These are phyloP conservation scores for Phylloscopus whistleri DNA, from an alignment of 2,113 vertebrate species.

Conservation along the genomic window DNA sequence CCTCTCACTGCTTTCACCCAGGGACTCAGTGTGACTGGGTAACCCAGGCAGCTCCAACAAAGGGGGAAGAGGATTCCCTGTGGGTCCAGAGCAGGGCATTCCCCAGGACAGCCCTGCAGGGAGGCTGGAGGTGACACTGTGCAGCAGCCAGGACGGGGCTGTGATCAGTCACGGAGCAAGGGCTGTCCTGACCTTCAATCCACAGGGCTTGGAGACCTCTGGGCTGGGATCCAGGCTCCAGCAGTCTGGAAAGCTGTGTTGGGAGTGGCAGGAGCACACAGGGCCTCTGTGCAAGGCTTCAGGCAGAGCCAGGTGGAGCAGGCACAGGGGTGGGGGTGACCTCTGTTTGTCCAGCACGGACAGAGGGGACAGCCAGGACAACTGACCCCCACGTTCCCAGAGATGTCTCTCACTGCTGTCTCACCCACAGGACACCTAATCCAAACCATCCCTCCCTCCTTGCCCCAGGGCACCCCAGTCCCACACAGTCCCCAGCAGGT, in stretches of 20 bases:
- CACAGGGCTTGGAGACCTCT: background rate
- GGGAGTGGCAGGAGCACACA: background rate
- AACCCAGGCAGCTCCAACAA: background rate
- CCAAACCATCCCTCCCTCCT: background rate
- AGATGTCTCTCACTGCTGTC: too few relatives aligned
- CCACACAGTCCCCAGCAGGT: background rate
- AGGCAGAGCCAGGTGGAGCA: background rate
- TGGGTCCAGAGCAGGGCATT: background rate
- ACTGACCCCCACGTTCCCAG: background rate
- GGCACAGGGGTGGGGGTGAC: background rate
- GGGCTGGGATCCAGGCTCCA: constrained; percentile 2
- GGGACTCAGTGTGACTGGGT: background rate
- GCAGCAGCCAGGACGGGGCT: background rate
- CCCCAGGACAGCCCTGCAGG: background rate
- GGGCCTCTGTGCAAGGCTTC: background rate
- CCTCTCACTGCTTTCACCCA: background rate
- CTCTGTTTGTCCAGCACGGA: background rate
- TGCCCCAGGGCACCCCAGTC: background rate
- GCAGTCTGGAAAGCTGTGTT: background rate
- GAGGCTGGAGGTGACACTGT: background rate
- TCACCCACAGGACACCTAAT: background rate
- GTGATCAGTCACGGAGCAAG: background rate
- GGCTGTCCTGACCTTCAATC: background rate
- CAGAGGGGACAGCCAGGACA: background rate
- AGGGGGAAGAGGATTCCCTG: background rate